phyloP scores from a whole-genome alignment of 2,797 vertebrate genomes.

The Dendrocincla tyrannina region DNA sequence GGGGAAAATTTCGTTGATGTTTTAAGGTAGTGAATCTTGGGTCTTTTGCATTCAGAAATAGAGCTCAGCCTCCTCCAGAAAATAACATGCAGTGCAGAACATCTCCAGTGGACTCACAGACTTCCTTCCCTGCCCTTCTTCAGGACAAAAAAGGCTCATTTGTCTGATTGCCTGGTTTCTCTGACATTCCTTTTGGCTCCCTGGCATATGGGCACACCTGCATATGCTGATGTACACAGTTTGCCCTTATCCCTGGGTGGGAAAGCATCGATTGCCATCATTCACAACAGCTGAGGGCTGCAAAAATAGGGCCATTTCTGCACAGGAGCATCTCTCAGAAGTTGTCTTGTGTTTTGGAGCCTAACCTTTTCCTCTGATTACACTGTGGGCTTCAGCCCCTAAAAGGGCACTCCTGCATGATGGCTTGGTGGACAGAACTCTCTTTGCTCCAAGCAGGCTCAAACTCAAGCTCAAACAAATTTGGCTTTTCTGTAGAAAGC shows the following conservation, averaged over 20 bases:
- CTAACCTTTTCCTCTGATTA: neutral
- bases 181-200: neutral
- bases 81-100: neutral
- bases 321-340: neutral
- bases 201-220: fast-evolving
- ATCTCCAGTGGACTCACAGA: fast-evolving
- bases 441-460: fast-evolving
- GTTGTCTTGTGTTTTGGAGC: fast-evolving
- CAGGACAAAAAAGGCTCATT: neutral
- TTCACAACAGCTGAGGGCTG: neutral
- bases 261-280: fast-evolving
- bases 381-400: neutral
- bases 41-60: neutral
- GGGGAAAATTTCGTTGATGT: neutral
- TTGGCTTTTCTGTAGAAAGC: neutral
- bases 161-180: neutral
- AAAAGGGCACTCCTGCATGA: neutral
- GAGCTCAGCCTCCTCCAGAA: neutral
- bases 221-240: neutral
- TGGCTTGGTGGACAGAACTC: neutral
- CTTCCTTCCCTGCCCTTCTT: neutral
- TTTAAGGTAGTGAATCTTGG: neutral
- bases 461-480: neutral
- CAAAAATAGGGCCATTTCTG: neutral
- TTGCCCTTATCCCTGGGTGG: neutral